Conservation (phyloP, 2,797 vertebrate species). For the Balearica regulorum region DNA sequence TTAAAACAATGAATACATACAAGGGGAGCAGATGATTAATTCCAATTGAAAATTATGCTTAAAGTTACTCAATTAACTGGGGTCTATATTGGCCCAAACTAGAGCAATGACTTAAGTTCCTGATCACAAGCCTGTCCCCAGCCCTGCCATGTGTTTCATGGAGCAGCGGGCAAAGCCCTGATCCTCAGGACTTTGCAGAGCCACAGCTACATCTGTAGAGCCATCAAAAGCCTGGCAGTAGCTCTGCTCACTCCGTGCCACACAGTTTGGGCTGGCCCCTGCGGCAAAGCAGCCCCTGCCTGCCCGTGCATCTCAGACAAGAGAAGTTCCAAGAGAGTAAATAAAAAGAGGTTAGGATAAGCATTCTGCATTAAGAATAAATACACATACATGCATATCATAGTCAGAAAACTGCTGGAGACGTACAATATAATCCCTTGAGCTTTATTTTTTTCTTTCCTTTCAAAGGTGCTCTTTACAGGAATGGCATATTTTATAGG, state of each 20-base stretch:
- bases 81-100: too few species aligned
- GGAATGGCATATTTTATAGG: neutral
- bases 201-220: accelerated
- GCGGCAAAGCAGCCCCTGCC: neutral
- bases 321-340: neutral
- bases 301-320: neutral
- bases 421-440: neutral
- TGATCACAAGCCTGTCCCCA: neutral
- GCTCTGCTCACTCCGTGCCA: neutral
- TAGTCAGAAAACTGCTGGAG: neutral
- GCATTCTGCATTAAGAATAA: neutral
- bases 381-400: neutral
- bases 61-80: neutral
- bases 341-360: neutral
- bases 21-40: neutral
- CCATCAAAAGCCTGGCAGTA: neutral
- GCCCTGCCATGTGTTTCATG: neutral
- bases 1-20: neutral
- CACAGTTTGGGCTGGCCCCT: accelerated
- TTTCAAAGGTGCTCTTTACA: neutral
- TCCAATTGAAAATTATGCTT: neutral
- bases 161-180: neutral
- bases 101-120: neutral
- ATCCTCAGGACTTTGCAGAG: neutral
- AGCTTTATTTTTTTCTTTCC: neutral